Conservation (phyloP, 2,888 invertebrate species). For the Ochropleura leucogaster region DNA sequence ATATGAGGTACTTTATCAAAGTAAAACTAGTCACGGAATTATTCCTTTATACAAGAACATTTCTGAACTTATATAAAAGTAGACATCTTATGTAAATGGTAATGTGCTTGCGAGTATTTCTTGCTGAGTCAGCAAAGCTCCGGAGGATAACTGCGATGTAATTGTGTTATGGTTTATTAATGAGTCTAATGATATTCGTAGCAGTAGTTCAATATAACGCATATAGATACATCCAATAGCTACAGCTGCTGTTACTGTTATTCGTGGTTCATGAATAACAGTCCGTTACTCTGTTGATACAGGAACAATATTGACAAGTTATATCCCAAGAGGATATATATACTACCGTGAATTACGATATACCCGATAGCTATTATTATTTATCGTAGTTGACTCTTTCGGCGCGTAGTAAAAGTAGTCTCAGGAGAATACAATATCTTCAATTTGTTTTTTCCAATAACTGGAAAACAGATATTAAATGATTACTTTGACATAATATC, state of each 20-base stretch:
- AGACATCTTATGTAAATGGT: neutral
- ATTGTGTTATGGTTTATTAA: neutral
- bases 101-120: neutral
- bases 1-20: slow-evolving; percentile 3
- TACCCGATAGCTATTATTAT: neutral
- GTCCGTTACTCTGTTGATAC: slow-evolving; percentile 14
- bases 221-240: neutral
- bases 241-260: neutral
- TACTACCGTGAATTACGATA: neutral
- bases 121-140: neutral
- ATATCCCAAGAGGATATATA: neutral
- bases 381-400: neutral
- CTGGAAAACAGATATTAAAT: neutral
- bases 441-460: neutral
- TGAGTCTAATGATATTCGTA: no score
- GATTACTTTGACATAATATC: neutral
- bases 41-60: neutral
- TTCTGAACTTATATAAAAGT: neutral
- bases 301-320: slow-evolving; percentile 31
- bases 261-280: slow-evolving; percentile 17
- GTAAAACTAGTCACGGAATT: neutral
- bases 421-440: neutral
- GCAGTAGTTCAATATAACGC: neutral
- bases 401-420: neutral
- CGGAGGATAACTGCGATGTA: neutral